These are phyloP conservation scores for Phalacrocorax aristotelis DNA, from an alignment of 2,113 vertebrate genomes.

Conservation along the genomic window DNA sequence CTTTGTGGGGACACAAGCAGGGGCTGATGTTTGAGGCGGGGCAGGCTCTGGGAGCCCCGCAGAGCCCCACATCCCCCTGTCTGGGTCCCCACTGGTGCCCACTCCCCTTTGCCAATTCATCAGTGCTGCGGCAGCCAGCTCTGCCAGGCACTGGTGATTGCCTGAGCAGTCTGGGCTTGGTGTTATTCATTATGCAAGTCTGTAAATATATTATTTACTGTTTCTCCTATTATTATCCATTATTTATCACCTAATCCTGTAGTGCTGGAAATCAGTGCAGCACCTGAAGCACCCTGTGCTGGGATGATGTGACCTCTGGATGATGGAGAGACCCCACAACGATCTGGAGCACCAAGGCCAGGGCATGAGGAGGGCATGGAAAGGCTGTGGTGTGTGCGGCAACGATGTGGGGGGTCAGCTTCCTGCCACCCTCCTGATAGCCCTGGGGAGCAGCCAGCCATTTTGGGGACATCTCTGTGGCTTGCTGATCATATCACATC, in stretches of 20 bases:
- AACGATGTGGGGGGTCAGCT: accelerated
- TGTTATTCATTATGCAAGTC: conserved; percentile 8
- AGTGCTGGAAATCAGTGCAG: neutral
- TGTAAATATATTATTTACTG: conserved; percentile 60
- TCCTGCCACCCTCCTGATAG: neutral
- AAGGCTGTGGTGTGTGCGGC: accelerated
- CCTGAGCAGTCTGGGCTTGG: neutral
- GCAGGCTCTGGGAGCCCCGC: neutral
- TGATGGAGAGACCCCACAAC: accelerated
- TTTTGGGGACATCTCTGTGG: neutral
- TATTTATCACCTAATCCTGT: conserved; percentile 48
- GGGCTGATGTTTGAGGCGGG: neutral
- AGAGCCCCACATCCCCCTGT: neutral
- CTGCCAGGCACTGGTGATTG: neutral
- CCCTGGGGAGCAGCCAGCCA: neutral
- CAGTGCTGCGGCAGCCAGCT: neutral
- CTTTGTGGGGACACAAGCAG: neutral
- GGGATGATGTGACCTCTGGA: neutral
- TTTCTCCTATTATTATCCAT: conserved; percentile 45
- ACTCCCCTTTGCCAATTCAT: neutral
- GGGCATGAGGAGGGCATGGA: accelerated
- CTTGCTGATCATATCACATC: neutral
- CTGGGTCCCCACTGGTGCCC: accelerated
- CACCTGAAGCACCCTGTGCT: neutral
- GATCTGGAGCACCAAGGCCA: no score